These are phyloP conservation scores for Habropoda laboriosa DNA, from an alignment of 1,140 invertebrate genomes.

Conservation along the genomic window DNA sequence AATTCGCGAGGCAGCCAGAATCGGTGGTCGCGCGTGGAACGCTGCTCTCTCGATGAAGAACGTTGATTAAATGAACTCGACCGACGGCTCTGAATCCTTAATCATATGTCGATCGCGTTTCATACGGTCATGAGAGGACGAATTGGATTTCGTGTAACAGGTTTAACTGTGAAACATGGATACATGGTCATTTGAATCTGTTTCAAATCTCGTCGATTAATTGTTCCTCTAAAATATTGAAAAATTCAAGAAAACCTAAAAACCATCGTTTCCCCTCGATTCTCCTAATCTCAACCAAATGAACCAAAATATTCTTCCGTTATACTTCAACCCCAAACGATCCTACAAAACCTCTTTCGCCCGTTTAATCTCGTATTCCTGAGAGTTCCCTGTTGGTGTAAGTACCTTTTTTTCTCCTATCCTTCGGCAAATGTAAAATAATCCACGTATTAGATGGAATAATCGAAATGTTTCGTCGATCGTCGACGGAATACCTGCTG, in stretches of 20 bases:
- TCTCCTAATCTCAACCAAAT: no score
- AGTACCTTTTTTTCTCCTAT: background rate
- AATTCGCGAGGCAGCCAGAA: constrained; percentile 19
- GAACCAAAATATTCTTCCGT: no score
- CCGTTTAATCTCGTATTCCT: background rate
- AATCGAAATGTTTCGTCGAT: constrained; percentile 29
- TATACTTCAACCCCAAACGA: no score
- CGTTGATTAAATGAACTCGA: constrained; percentile 19
- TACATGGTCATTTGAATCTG: background rate
- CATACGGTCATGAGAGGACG: background rate
- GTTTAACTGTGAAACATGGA: background rate
- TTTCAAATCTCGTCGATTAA: no score
- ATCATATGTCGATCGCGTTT: constrained; percentile 28
- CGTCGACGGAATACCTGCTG: constrained; percentile 1
- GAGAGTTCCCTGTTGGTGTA: no score
- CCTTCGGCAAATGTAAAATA: constrained; percentile 6
- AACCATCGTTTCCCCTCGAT: no score
- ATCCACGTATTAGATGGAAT: constrained; percentile 18
- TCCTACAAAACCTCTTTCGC: no score
- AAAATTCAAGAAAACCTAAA: no score
- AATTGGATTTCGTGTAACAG: constrained; percentile 14
- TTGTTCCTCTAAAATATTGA: no score
- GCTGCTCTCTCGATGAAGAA: background rate
- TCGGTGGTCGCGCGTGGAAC: background rate
- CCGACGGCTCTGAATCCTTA: constrained; percentile 11